These are phyloP conservation scores for Eonycteris spelaea DNA, from an alignment of 2,113 vertebrate genomes.

Conservation along the genomic window DNA sequence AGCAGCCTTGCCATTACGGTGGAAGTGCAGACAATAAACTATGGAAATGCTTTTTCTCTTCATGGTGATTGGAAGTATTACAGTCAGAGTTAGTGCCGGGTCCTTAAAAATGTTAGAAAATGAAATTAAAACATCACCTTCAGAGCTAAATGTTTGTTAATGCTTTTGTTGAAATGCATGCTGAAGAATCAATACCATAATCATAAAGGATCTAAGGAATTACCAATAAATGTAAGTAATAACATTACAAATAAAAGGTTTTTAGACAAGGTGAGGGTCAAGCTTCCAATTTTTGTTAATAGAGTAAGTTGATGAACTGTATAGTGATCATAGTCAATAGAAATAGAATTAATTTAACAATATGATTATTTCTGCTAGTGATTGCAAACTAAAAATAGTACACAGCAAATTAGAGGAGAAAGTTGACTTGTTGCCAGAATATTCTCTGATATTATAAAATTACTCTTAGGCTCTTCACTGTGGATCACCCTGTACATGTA, in stretches of 20 bases:
- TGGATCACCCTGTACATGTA: background rate
- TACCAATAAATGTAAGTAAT: background rate
- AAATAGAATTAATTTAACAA: constrained; percentile 28
- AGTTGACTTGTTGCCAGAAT: background rate
- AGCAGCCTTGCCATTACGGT: background rate
- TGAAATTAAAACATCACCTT: constrained; percentile 51
- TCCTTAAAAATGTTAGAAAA: constrained; percentile 26
- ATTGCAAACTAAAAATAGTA: constrained; percentile 12
- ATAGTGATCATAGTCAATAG: background rate
- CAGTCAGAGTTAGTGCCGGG: background rate
- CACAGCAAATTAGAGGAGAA: background rate
- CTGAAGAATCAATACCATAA: constrained; percentile 47
- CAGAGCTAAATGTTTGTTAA: constrained; percentile 34
- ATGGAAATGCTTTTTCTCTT: background rate
- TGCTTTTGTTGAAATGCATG: background rate
- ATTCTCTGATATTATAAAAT: background rate
- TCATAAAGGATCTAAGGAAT: constrained; percentile 35
- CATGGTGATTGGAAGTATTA: constrained; percentile 4
- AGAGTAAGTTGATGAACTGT: constrained; percentile 22
- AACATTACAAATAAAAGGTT: background rate
- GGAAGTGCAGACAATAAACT: background rate
- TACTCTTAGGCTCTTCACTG: background rate
- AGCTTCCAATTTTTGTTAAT: constrained; percentile 30
- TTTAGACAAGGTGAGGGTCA: constrained; percentile 51
- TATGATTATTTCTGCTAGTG: background rate